Base-by-base conservation (phyloP, 2,888 invertebrate species). In the Pseudeuparius sepicola region DNA sequence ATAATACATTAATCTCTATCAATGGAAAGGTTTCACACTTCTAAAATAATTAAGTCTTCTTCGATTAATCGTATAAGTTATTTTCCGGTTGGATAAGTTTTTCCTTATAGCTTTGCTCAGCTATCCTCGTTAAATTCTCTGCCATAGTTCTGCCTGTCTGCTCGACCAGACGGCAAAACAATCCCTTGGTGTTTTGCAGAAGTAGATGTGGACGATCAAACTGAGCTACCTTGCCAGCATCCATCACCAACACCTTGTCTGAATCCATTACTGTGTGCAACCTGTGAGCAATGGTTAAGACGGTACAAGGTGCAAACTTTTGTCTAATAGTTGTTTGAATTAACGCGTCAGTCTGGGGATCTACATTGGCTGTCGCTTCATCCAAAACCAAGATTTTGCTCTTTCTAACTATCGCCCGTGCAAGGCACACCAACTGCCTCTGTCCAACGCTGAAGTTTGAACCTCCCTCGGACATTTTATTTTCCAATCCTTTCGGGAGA, bases 201-300 rank as follows among this genome's bases (percentile, higher is more conserved):
- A 84, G 54, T 44, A 70, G 66, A 52, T 71, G 72, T 0, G 92
- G 88, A 49, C 78, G 75, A 3, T 79, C 87, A 20, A 79, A 73
- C 58, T 92, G 89, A 1, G 73, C 71, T 55, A 78, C 68, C 4
- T 24, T 72, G 0, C 88, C 87, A 17, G 78, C 76, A 54, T 84
- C 80, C 71, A 88, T 75, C n/a, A 86, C 84, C 45, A 86, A 56
- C 35, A 86, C 78, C 60, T 75, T 72, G 62, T 86, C 82, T 0
- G 80, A 83, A 60, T 86, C 85, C 78, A 87, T 85, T 30, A 88
- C 78, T 0, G 87, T 86, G 51, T 86, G 75, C 4, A 88, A 68
- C 23, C 87, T 69, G 60, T 87, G 86, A 16, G 86, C 86, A 25
- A 87, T 82, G 1, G 84, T 86, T 20, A 87, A 67, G 15, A 87